A percentile compares a stretch with the other conserved stretches of the same genome.
phyloP scores from a whole-genome alignment of 2,888 invertebrate genomes.

The Thera britannica region DNA sequence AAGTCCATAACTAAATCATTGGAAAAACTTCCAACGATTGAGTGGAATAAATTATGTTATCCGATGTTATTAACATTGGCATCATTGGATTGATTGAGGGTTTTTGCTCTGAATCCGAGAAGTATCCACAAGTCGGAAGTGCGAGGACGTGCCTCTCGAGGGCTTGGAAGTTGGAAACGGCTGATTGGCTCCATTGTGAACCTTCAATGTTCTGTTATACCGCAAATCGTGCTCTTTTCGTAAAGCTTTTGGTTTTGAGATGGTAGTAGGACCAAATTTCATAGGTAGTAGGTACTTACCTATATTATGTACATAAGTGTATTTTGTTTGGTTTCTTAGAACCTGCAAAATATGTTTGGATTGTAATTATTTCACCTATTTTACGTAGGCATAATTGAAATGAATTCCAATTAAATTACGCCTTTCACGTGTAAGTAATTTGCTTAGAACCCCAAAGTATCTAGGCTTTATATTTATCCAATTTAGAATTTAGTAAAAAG shows the following conservation, averaged over 20 bases:
- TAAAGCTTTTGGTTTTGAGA: conserved; percentile 41
- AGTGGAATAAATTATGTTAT: conserved; percentile 53
- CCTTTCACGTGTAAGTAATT: neutral
- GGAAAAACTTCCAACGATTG: conserved; percentile 41
- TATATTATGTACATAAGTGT: neutral
- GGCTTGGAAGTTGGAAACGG: conserved; percentile 67
- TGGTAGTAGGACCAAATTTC: neutral
- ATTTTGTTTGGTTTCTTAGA: neutral
- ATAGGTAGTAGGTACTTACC: neutral
- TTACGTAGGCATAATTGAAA: too few species aligned
- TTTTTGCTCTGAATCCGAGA: conserved; percentile 53
- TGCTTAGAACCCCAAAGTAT: neutral
- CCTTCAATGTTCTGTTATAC: conserved; percentile 71
- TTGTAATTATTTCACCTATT: too few species aligned
- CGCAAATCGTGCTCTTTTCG: conserved; percentile 65
- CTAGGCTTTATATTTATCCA: neutral
- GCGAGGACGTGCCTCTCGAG: conserved; percentile 71
- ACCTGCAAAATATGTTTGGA: neutral
- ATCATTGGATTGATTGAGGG: conserved; percentile 58
- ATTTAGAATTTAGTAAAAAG: neutral
- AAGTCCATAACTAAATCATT: conserved; percentile 43
- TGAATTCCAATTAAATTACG: too few species aligned
- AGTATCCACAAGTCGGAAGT: conserved; percentile 67
- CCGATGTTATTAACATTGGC: conserved; percentile 57
- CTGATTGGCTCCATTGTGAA: conserved; percentile 80